Base-by-base conservation (phyloP, 1,140 invertebrate species). In the Lasioglossum albipes region DNA sequence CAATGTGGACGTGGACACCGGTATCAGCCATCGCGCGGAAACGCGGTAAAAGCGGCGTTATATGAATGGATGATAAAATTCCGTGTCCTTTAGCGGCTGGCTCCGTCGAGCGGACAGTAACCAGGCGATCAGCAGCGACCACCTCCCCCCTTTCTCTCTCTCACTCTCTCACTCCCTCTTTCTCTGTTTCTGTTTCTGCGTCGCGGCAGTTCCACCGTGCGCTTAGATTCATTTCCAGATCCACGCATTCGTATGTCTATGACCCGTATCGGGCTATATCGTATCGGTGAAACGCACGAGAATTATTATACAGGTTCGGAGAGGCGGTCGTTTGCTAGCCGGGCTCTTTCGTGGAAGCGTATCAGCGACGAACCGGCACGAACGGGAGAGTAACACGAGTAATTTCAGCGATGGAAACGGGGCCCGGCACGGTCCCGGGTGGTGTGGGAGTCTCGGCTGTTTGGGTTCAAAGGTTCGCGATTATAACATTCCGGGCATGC, bases 401-500 rank as follows among this genome's bases (percentile, higher is more conserved):
- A 89, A 90, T 90, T 88, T 89, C 85, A 88, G 70, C 84, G 90
- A 89, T 91, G 90, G 86, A 90, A 91, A 86, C 89, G 84, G 87
- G 79, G 67, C 72, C 64, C 82, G 66, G 76, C 71, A 82, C 83
- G 84, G 73, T 87, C 90, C 84, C 84, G 89, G 86, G 78, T 86
- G 91, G 91, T 93, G 91, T 92, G 92, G 92, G 92, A 93, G 92
- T 92, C 87, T 91, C 82, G 82, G 87, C 74, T 67, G 85, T 90
- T 90, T 87, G 86, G 89, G 92, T 93, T 93, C 91, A 93, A 93
- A 92, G 92, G 92, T 93, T 92, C 86, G 91, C 91, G 91, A 93
- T 93, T 93, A 93, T 93, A 93, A 93, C 91, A 93, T 93, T 93
- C 92, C 92, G 91, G 91, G 91, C 89, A 92, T 91, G 91, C 91